Evolutionary conservation across 2,888 invertebrate genomes (phyloP), one percentile per base, ranked within the genome.

Genomic region (Adela reaumurella): DNA sequence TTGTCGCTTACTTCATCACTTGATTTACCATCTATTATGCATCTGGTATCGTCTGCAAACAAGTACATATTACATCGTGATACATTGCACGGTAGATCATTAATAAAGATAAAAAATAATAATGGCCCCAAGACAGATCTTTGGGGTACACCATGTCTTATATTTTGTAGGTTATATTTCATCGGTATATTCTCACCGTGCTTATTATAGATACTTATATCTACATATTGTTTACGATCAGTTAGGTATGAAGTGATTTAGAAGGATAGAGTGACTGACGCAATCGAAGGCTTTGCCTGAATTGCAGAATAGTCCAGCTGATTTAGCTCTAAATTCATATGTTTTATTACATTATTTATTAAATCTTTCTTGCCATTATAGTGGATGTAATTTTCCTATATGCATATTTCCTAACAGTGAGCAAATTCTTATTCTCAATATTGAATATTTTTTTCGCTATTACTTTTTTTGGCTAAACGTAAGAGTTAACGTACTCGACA

Each of bases 371-470:
- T 35, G 35, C 35, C 35, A 35, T 35, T 35, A 35, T 35, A 35
- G 35, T 35, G 35, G 14, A 35, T 35, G 6, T 14, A 35, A 14
- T 35, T 35, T 35, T 35, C 11, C 35, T 35, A 35, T 35, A 35
- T 35, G 35, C 35, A 14, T 35, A 35, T 35, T 35, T 8, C n/a
- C 35, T 35, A 35, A 3, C 35, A 35, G 35, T 35, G 35, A 35
- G 14, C 35, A 35, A 35, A 11, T 35, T 35, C 6, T 35, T 35
- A 35, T 14, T 35, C n/a, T 35, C 35, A 35, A 35, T 3, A 35
- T 11, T 35, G 35, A 35, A 24, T 10, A 24, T 16, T 24, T 46
- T 35, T 42, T 42, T 42, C 28, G 19, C 43, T 18, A 47, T 49
- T 17, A 20, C 48, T 53, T 58, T 57, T 61, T 57, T n/a, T n/a